Conservation (phyloP, 1,140 invertebrate genomes). For the Cotesia chilonis region DNA sequence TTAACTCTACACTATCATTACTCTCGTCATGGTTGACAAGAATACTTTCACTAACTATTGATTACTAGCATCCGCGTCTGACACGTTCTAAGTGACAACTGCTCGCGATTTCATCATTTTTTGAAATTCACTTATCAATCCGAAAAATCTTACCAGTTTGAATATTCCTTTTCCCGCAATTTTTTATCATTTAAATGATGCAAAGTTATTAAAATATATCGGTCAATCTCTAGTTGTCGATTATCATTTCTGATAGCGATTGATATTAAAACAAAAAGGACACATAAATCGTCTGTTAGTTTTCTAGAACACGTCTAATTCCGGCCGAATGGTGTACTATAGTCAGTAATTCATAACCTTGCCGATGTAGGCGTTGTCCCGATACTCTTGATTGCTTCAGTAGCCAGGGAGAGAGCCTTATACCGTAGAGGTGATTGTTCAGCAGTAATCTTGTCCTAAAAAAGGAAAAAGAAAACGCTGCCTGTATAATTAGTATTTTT, state of each 20-base stretch:
- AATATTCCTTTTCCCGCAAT: background rate
- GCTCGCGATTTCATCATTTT: slow-evolving; percentile 1
- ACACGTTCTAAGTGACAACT: no score
- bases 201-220: background rate
- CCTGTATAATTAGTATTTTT: slow-evolving; percentile 22
- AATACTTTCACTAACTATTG: slow-evolving; percentile 3
- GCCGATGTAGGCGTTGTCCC: slow-evolving; percentile 26
- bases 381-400: slow-evolving; percentile 10
- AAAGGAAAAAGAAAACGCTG: slow-evolving; percentile 9
- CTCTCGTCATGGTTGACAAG: slow-evolving; percentile 6
- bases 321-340: background rate
- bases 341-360: slow-evolving; percentile 26
- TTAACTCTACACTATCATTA: background rate
- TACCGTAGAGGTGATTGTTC: slow-evolving; percentile 4
- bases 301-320: slow-evolving; percentile 31
- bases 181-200: no score
- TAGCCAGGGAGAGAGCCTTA: background rate
- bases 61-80: no score
- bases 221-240: background rate
- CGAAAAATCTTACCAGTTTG: background rate
- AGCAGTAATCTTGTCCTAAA: background rate
- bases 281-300: slow-evolving; percentile 25
- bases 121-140: background rate
- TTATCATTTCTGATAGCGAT: background rate
- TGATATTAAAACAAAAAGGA: slow-evolving; percentile 8